Evolutionary conservation across 2,113 vertebrate species (phyloP).

Genomic region (Donacobius atricapilla): DNA sequence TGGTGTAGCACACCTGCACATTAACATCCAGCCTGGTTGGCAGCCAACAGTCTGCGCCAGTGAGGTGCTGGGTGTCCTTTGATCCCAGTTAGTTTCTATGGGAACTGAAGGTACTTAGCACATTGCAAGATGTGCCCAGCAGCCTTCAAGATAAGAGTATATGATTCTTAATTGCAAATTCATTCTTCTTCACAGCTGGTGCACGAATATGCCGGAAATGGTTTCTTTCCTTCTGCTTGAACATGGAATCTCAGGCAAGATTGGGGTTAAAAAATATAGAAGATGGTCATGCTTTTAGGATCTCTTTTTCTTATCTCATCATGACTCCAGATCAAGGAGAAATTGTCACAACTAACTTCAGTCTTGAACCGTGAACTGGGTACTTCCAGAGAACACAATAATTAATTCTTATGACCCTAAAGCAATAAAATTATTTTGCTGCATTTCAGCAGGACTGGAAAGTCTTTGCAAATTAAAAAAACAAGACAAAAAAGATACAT

Average conservation of each 20-base stretch:
- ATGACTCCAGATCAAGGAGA: neutral
- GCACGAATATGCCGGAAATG: neutral
- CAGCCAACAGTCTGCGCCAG: neutral
- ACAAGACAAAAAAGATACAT: accelerated
- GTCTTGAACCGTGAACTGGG: neutral
- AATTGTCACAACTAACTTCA: neutral
- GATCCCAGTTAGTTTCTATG: constrained; percentile 4
- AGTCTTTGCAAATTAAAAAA: neutral
- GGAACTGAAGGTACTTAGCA: neutral
- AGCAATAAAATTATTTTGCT: neutral
- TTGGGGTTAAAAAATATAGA: neutral
- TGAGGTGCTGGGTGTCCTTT: neutral
- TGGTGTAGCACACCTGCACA: constrained; percentile 14
- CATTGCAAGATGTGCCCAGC: neutral
- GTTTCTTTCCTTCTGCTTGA: neutral
- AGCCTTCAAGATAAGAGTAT: neutral
- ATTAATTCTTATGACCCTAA: neutral
- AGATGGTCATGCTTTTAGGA: neutral
- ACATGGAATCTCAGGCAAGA: neutral
- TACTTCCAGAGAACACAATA: neutral
- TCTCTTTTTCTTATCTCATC: neutral
- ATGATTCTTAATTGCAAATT: neutral
- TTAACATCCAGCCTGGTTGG: neutral
- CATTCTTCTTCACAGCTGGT: neutral
- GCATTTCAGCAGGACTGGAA: neutral